Evolutionary conservation across 2,888 invertebrate species (phyloP).

Genomic region (Stenoptilia bipunctidactyla): DNA sequence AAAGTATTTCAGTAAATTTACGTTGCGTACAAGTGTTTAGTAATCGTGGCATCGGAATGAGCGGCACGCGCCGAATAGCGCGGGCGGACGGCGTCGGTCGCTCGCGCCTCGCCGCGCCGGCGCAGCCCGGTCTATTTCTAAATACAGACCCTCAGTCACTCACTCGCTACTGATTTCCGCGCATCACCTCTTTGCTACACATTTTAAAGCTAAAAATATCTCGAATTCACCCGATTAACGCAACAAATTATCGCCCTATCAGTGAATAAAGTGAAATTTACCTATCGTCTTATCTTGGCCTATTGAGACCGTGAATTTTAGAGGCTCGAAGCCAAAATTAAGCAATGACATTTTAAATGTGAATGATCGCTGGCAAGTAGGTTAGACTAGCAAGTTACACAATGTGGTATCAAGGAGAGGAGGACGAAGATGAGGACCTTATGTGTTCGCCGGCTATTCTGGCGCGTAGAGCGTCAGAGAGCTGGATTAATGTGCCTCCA

Average conservation of each 20-base stretch:
- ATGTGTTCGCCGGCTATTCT: slow-evolving; percentile 90
- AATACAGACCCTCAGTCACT: slow-evolving; percentile 65
- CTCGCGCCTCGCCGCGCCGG: slow-evolving; percentile 22
- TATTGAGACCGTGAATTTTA: not conserved
- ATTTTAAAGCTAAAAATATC: slow-evolving; percentile 35
- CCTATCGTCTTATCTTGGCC: not conserved
- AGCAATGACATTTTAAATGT: not conserved
- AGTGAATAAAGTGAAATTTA: slow-evolving; percentile 4
- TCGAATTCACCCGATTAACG: slow-evolving; percentile 22
- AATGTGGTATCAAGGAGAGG: slow-evolving; percentile 85
- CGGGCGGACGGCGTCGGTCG: slow-evolving; percentile 19
- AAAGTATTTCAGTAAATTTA: too few species aligned
- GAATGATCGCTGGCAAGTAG: slow-evolving; percentile 4
- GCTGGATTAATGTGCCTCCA: slow-evolving; percentile 91
- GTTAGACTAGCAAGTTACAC: slow-evolving; percentile 13
- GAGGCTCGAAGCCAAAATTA: not conserved
- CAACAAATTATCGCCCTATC: slow-evolving; percentile 3
- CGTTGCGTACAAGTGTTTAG: slow-evolving; percentile 3
- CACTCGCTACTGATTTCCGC: slow-evolving; percentile 43
- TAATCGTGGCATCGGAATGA: slow-evolving; percentile 4
- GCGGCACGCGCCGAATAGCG: slow-evolving; percentile 16
- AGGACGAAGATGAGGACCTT: slow-evolving; percentile 87
- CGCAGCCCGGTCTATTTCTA: slow-evolving; percentile 69
- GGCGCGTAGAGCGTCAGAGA: slow-evolving; percentile 88
- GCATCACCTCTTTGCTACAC: slow-evolving; percentile 51